phyloP scores from a whole-genome alignment of 2,888 invertebrate species.

The Cetonia aurata region DNA sequence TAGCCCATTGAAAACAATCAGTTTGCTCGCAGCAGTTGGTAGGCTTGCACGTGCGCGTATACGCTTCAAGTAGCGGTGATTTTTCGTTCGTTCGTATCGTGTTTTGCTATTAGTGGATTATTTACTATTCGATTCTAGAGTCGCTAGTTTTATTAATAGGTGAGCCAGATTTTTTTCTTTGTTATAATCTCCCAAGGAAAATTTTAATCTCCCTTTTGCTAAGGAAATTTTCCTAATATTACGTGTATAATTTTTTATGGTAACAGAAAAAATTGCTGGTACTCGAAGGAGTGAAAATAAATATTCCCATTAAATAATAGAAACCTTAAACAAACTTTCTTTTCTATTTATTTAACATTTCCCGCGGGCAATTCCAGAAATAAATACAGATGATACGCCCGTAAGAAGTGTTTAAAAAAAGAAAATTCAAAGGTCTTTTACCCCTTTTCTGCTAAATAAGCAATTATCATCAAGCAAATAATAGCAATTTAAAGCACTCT shows the following conservation, averaged over 20 bases:
- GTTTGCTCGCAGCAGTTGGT: conserved; percentile 24
- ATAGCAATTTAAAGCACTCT: conserved; percentile 17
- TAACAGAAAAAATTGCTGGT: too few relatives aligned
- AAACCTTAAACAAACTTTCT: too few relatives aligned
- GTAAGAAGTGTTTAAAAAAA: too few relatives aligned
- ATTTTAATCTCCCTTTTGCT: conserved; percentile 2
- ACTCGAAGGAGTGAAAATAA: too few relatives aligned
- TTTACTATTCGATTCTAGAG: not conserved
- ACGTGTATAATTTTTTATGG: too few relatives aligned
- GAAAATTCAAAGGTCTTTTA: conserved; percentile 6
- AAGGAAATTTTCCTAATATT: too few relatives aligned
- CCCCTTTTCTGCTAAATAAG: conserved; percentile 2
- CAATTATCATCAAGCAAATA: conserved; percentile 6
- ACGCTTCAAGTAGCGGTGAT: not conserved
- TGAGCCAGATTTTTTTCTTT: not conserved
- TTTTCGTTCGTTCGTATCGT: not conserved
- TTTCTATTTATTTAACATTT: too few relatives aligned
- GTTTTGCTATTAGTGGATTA: conserved; percentile 24
- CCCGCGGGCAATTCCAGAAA: too few relatives aligned
- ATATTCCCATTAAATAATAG: too few relatives aligned
- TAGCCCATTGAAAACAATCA: conserved; percentile 19
- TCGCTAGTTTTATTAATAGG: conserved; percentile 17
- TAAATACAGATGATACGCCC: too few relatives aligned
- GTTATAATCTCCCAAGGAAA: conserved; percentile 20
- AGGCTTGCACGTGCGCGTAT: conserved; percentile 8